Percentiles rank a stretch among this genome's conserved stretches.
phyloP scores from a whole-genome alignment of 2,888 invertebrate species.

The Hyposoter didymator region DNA sequence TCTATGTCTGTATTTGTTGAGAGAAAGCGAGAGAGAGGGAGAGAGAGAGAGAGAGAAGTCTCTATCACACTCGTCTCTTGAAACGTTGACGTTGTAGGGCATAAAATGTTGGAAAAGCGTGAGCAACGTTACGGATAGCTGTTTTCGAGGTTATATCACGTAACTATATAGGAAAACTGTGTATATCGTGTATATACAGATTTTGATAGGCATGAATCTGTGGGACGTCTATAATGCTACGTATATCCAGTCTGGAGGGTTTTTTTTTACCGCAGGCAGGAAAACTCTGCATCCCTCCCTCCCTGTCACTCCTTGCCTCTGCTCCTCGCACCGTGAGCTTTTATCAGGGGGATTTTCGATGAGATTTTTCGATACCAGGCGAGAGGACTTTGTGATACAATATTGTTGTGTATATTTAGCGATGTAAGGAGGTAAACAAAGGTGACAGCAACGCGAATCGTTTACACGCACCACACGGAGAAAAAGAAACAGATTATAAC shows the following conservation, averaged over 20 bases:
- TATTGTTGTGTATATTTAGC: slow-evolving; percentile 18
- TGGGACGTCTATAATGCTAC: slow-evolving; percentile 26
- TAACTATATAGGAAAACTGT: slow-evolving; percentile 41
- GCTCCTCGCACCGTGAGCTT: neutral
- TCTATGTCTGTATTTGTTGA: neutral
- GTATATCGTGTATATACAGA: slow-evolving; percentile 36
- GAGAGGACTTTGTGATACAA: slow-evolving; percentile 39
- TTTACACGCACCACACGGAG: slow-evolving; percentile 57
- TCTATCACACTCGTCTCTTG: slow-evolving; percentile 45
- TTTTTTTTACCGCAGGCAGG: slow-evolving; percentile 26
- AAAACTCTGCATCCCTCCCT: neutral
- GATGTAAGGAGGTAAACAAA: slow-evolving; percentile 6
- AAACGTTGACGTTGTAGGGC: slow-evolving; percentile 52
- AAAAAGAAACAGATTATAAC: no score
- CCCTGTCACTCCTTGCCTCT: neutral
- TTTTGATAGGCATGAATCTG: slow-evolving; percentile 43
- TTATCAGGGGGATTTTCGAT: slow-evolving; percentile 39
- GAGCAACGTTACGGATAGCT: slow-evolving; percentile 55
- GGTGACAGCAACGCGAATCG: slow-evolving; percentile 42
- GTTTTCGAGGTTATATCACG: slow-evolving; percentile 50
- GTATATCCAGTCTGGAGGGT: slow-evolving; percentile 39
- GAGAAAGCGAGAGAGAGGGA: neutral
- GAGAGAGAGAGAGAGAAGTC: slow-evolving; percentile 42
- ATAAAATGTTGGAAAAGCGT: slow-evolving; percentile 62
- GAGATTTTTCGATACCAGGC: slow-evolving; percentile 48